Conservation (phyloP, 2,113 vertebrate genomes). For the Isichthys henryi region DNA sequence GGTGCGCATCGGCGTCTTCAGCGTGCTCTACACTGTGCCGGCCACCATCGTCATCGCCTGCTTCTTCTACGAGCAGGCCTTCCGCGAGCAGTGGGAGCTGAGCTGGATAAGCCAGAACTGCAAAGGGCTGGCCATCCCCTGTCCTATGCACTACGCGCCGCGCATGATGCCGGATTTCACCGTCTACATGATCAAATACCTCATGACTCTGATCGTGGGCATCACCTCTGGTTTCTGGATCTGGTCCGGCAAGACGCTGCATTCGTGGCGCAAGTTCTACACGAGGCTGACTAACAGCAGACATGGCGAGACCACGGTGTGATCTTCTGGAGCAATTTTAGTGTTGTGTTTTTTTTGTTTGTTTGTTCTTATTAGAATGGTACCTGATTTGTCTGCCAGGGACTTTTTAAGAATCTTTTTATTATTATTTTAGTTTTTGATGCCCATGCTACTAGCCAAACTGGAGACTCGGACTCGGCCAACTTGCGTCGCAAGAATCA, state of each 20-base stretch:
- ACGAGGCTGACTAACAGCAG: constrained; percentile 81
- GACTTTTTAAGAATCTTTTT: constrained; percentile 2
- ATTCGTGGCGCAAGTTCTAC: constrained; percentile 96
- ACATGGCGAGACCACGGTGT: constrained; percentile 91
- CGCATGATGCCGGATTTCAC: constrained; percentile 93
- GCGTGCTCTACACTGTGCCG: constrained; percentile 92
- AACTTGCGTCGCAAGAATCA: constrained; percentile 39
- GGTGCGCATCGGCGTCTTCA: constrained; percentile 96
- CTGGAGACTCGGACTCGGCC: constrained; percentile 28
- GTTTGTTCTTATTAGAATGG: constrained; percentile 6
- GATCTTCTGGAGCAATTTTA: constrained; percentile 32
- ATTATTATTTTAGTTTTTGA: constrained; percentile 25
- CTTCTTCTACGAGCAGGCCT: constrained; percentile 97
- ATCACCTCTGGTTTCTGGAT: constrained; percentile 99
- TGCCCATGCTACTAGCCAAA: constrained; percentile 26
- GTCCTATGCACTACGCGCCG: constrained; percentile 74
- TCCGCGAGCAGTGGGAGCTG: constrained; percentile 88
- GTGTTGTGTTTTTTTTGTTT: neutral
- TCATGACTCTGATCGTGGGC: constrained; percentile 97
- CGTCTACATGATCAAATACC: constrained; percentile 98
- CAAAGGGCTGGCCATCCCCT: constrained; percentile 87
- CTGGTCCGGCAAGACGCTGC: constrained; percentile 97
- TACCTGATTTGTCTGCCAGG: neutral
- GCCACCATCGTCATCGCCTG: constrained; percentile 96
- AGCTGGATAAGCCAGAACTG: constrained; percentile 92